Conservation (phyloP, 2,888 invertebrate species). For the Lycia hirtaria region DNA sequence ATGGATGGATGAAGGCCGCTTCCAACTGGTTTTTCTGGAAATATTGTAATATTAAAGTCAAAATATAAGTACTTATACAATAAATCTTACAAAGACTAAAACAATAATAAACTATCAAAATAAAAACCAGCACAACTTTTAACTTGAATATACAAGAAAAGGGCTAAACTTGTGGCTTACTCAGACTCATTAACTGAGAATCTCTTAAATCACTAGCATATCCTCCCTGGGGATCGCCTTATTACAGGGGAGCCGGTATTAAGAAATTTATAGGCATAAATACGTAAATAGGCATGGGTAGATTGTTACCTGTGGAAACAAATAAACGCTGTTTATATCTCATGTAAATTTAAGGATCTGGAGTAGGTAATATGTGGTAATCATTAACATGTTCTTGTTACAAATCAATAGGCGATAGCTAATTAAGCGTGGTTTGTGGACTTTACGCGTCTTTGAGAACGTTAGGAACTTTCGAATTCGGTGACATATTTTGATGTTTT, state of each 20-base stretch:
- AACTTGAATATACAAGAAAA: slow-evolving; percentile 61
- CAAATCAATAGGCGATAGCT: too few relatives aligned
- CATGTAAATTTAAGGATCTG: not conserved
- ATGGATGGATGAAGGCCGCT: too few relatives aligned
- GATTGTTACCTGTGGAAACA: slow-evolving; percentile 1
- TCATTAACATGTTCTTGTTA: too few relatives aligned
- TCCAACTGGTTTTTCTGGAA: too few relatives aligned
- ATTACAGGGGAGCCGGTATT: slow-evolving; percentile 76
- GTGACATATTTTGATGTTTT: too few relatives aligned
- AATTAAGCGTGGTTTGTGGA: too few relatives aligned
- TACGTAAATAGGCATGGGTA: slow-evolving; percentile 35
- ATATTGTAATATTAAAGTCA: too few relatives aligned
- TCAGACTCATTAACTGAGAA: slow-evolving; percentile 77
- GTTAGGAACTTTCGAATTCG: too few relatives aligned
- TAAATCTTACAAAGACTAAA: too few relatives aligned
- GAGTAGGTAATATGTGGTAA: too few relatives aligned
- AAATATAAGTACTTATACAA: not conserved
- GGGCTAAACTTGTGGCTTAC: slow-evolving; percentile 76
- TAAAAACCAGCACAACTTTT: slow-evolving; percentile 50
- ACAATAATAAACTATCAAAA: too few relatives aligned
- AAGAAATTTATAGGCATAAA: slow-evolving; percentile 66
- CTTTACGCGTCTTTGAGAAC: too few relatives aligned
- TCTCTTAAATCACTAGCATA: slow-evolving; percentile 82
- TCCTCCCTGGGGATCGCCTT: slow-evolving; percentile 69
- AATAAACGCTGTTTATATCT: not conserved